Conservation (phyloP, 2,113 vertebrate species). For the Oxygymnocypris stewartii region DNA sequence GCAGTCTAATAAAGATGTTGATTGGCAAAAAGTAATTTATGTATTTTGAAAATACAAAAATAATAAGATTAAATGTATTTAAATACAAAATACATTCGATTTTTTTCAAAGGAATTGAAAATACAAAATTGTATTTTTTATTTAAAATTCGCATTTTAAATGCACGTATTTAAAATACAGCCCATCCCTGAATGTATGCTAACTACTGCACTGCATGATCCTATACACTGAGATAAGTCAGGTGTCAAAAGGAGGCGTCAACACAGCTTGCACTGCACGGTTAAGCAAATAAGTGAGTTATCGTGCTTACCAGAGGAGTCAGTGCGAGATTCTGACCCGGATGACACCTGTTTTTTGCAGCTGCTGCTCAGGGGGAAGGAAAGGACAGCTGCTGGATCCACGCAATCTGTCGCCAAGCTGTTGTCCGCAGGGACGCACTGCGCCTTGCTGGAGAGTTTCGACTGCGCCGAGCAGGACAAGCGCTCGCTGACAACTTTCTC, state of each 20-base stretch:
- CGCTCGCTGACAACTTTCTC: constrained; percentile 87
- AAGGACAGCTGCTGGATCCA: constrained; percentile 85
- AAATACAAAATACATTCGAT: no score
- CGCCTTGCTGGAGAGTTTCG: constrained; percentile 56
- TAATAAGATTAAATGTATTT: no score
- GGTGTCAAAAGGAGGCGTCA: not conserved
- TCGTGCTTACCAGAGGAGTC: constrained; percentile 89
- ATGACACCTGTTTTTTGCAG: constrained; percentile 85
- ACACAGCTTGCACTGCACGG: not conserved
- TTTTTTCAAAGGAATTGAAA: no score
- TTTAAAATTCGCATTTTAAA: no score
- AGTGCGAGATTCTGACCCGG: constrained; percentile 90
- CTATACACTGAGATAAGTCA: not conserved
- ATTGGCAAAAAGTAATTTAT: no score
- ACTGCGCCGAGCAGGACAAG: constrained; percentile 68
- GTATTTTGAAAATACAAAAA: no score
- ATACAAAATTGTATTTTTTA: no score
- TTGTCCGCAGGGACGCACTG: constrained; percentile 68
- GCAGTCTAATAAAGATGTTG: no score
- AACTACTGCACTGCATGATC: not conserved
- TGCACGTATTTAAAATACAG: no score
- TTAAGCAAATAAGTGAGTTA: not conserved
- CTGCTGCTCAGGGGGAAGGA: constrained; percentile 78
- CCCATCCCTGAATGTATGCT: not conserved
- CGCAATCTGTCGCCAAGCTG: constrained; percentile 78